These are phyloP conservation scores for Dynastes hyllus DNA, from an alignment of 2,888 invertebrate species.

Conservation along the genomic window DNA sequence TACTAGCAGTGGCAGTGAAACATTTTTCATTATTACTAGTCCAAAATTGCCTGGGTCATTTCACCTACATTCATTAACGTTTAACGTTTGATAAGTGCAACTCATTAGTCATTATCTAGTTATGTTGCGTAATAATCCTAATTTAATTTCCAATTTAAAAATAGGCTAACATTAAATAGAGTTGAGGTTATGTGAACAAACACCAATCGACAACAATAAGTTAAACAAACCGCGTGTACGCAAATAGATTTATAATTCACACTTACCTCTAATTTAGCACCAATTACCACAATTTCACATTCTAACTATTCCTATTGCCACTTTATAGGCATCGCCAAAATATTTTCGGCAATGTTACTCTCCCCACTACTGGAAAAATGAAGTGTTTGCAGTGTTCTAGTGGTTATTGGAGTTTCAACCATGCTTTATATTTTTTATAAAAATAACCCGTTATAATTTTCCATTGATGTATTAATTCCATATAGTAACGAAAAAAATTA, in stretches of 20 bases:
- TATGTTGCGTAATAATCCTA: no score
- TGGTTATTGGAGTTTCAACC: no score
- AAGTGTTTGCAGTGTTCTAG: no score
- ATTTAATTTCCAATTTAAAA: neutral
- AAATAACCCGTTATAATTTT: no score
- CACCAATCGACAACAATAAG: neutral
- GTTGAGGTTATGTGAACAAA: constrained; percentile 35
- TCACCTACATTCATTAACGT: constrained; percentile 2
- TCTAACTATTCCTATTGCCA: neutral
- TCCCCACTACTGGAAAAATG: constrained; percentile 6
- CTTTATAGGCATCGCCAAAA: constrained; percentile 15
- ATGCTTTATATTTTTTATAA: no score
- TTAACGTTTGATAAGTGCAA: neutral
- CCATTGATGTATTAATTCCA: no score
- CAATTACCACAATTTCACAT: constrained; percentile 9
- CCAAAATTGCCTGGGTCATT: neutral
- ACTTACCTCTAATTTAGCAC: constrained; percentile 15
- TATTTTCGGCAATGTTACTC: constrained; percentile 17
- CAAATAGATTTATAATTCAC: neutral
- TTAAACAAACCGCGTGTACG: neutral
- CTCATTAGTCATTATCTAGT: neutral
- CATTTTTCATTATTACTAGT: neutral
- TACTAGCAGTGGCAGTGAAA: neutral
- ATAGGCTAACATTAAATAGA: neutral
- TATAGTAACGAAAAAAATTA: no score